Evolutionary conservation across 2,888 invertebrate genomes (phyloP), one percentile per base, ranked within the genome.

Genomic region (Scaptomyza caliginosa): DNA sequence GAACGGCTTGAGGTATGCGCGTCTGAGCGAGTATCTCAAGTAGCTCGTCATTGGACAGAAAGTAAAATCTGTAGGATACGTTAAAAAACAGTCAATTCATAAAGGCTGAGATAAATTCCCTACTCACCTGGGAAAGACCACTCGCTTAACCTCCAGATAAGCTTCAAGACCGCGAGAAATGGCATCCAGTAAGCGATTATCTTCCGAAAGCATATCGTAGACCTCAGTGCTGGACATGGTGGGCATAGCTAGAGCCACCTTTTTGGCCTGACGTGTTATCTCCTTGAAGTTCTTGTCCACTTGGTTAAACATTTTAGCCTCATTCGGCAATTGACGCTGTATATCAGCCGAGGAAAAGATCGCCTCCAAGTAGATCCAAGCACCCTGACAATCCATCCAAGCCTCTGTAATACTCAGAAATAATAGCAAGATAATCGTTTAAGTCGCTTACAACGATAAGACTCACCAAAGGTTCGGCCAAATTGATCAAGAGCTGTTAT

Each of bases 331-430:
- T 89, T 98, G 98, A 11, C 97, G 94, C 90, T 98, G 97, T 79
- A 98, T 98, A 88, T 98, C 98, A 0, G 98, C 97, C 0, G 98
- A 97, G 7, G 96, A 95, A 91, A 98, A 98, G 87, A 98, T 98
- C 0, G 97, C 97, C 91, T 98, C 98, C 82, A 98, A 92, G 89
- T 98, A 98, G 34, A 98, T 93, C 98, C 98, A 98, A n/a, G 96
- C 95, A 78, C 95, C 95, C 90, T 98, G 98, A 82, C 97, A 97
- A 62, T 94, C 93, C 78, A 93, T 93, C 98, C 98, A 98, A 89
- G 96, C 96, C 89, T 98, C 98, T 96, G 39, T 3, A 26, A 11
- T 24, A 46, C 16, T 8, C n/a, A 21, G 8, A 34, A 16, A 8
- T 30, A 7, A 26, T 55, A 23, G 17, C 10, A 42, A 4, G 13